Conservation (phyloP, 1,140 invertebrate genomes). For the Bacillus rossius region DNA sequence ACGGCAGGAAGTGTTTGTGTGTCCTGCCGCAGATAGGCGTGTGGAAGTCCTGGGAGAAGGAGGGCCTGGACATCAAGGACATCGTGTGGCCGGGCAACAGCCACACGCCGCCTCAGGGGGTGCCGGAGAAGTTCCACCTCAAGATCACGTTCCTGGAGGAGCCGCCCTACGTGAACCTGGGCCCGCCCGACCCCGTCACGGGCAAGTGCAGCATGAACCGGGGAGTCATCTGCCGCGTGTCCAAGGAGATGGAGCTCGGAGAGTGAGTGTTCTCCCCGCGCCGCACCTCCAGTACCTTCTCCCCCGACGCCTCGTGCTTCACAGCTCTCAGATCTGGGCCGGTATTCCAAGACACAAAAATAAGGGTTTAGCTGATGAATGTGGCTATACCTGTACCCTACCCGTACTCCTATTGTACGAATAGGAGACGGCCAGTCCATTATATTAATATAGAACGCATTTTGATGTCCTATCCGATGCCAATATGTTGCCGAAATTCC, state of each 20-base stretch:
- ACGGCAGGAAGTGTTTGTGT: too few relatives aligned
- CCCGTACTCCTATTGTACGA: too few relatives aligned
- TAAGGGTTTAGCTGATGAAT: too few relatives aligned
- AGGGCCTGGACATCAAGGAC: constrained; percentile 51
- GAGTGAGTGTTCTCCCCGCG: constrained; percentile 33
- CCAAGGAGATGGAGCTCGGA: constrained; percentile 30
- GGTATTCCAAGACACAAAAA: too few relatives aligned
- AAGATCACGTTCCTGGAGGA: constrained; percentile 57
- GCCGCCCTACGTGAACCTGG: constrained; percentile 51
- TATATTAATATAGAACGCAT: too few relatives aligned
- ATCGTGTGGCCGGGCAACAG: constrained; percentile 59
- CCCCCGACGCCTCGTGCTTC: too few relatives aligned
- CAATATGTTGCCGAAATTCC: too few relatives aligned
- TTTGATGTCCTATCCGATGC: too few relatives aligned
- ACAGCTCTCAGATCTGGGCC: too few relatives aligned
- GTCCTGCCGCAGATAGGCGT: constrained; percentile 46
- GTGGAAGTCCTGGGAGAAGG: constrained; percentile 48
- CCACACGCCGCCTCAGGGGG: constrained; percentile 54
- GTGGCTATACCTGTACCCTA: too few relatives aligned
- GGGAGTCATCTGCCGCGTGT: constrained; percentile 41
- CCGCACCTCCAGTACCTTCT: too few relatives aligned
- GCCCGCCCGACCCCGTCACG: constrained; percentile 42
- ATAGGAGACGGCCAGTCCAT: too few relatives aligned
- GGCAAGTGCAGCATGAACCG: constrained; percentile 44
- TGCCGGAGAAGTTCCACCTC: constrained; percentile 55